These are phyloP conservation scores for Aulostomus chinensis DNA, from an alignment of 2,797 vertebrate genomes.

Conservation along the genomic window DNA sequence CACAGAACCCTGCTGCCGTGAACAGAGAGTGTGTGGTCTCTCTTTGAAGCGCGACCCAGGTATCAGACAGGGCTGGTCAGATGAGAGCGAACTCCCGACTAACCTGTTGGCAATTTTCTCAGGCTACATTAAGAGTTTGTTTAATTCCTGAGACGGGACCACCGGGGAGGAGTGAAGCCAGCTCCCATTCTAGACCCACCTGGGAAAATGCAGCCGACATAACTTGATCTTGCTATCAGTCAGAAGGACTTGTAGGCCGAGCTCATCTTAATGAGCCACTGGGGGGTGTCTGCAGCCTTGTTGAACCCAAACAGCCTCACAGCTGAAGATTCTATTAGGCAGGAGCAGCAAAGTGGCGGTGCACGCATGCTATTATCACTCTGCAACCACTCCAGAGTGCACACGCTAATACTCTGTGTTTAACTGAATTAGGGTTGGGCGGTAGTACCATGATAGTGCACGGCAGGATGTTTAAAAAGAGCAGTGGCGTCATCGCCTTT, in stretches of 20 bases:
- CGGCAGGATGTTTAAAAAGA: too few species aligned
- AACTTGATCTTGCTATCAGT: too few species aligned
- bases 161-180: conserved; percentile 12
- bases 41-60: conserved; percentile 19
- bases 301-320: background rate
- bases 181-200: too few species aligned
- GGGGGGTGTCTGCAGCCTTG: conserved; percentile 1
- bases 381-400: conserved; percentile 15
- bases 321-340: background rate
- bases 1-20: conserved; percentile 16
- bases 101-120: conserved; percentile 41
- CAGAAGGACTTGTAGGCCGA: too few species aligned
- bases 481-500: too few species aligned
- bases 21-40: conserved; percentile 5
- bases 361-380: conserved; percentile 31
- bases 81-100: conserved; percentile 36
- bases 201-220: too few species aligned
- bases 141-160: conserved; percentile 58
- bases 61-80: conserved; percentile 35
- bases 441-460: too few species aligned
- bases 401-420: conserved; percentile 22
- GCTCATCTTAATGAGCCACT: background rate
- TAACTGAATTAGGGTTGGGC: too few species aligned
- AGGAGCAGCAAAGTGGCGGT: conserved; percentile 8
- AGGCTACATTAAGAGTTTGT: conserved; percentile 38